Evolutionary conservation across 2,113 vertebrate species (phyloP).

Genomic region (Vombatus ursinus): DNA sequence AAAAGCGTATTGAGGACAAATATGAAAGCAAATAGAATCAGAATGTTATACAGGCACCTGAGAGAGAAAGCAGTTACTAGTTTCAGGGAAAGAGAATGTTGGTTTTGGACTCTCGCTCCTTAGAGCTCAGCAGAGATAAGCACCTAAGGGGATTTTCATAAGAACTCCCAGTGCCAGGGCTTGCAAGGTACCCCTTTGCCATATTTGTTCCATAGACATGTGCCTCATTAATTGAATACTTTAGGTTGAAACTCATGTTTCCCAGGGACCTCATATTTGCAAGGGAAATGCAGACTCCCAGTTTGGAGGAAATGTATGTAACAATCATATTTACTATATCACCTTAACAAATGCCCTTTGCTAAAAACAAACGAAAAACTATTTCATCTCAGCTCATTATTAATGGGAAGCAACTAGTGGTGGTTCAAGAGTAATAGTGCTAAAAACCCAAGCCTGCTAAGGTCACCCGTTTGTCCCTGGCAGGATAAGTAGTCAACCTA

Average conservation of each 20-base stretch:
- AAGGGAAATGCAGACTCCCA: background rate
- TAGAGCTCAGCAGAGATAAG: background rate
- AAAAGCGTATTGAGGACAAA: background rate
- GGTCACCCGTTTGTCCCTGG: background rate
- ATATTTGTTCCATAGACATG: background rate
- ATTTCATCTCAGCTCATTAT: background rate
- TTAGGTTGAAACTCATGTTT: background rate
- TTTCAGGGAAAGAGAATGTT: background rate
- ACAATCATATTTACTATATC: background rate
- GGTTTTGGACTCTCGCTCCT: background rate
- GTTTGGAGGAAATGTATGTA: background rate
- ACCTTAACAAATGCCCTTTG: background rate
- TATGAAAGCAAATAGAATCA: background rate
- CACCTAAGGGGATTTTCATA: background rate
- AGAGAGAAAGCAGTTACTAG: background rate
- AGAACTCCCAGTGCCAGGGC: background rate
- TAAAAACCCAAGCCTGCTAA: background rate
- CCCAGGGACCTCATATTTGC: background rate
- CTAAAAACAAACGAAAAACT: background rate
- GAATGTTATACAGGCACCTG: no score
- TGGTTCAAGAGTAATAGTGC: background rate
- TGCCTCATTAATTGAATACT: background rate
- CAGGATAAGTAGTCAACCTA: background rate
- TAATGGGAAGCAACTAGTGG: background rate
- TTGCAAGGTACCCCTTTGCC: background rate